Evolutionary conservation across 1,140 invertebrate species (phyloP).

Genomic region (Metaphire vulgaris): DNA sequence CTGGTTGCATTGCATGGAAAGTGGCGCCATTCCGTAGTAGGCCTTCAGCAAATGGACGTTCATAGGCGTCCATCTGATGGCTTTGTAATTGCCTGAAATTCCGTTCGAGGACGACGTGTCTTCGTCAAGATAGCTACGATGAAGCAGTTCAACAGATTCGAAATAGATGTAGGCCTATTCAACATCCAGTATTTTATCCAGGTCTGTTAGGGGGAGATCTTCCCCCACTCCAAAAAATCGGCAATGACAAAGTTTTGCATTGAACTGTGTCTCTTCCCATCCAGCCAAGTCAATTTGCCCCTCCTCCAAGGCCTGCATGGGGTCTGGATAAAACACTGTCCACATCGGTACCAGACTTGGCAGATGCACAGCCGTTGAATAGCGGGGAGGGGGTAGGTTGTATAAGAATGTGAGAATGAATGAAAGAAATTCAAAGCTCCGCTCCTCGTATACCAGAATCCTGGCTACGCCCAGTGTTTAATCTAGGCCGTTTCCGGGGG

Average conservation of each 20-base stretch:
- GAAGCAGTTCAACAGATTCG: slow-evolving; percentile 13
- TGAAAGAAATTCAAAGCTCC: not conserved
- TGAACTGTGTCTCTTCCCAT: too few relatives aligned
- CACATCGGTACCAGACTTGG: not conserved
- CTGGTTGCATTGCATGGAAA: slow-evolving; percentile 92
- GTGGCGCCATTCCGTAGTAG: slow-evolving; percentile 74
- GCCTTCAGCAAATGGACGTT: slow-evolving; percentile 64
- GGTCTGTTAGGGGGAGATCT: too few relatives aligned
- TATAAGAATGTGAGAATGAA: too few relatives aligned
- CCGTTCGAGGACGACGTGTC: slow-evolving; percentile 53
- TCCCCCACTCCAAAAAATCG: not conserved
- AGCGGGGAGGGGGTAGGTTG: not conserved
- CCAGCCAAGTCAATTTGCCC: too few relatives aligned
- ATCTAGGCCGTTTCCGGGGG: too few relatives aligned
- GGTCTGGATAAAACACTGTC: not conserved
- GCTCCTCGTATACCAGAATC: too few relatives aligned
- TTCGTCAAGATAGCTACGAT: slow-evolving; percentile 52
- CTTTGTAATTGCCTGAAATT: slow-evolving; percentile 65
- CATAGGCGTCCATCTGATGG: slow-evolving; percentile 76
- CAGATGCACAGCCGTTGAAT: not conserved
- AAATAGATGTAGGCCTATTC: not conserved
- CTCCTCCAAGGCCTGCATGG: too few relatives aligned
- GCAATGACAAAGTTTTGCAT: too few relatives aligned
- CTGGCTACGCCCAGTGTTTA: too few relatives aligned
- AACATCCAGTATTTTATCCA: too few relatives aligned